Evolutionary conservation across 1,140 invertebrate species (phyloP).

Genomic region (Teleopsis dalmanni): DNA sequence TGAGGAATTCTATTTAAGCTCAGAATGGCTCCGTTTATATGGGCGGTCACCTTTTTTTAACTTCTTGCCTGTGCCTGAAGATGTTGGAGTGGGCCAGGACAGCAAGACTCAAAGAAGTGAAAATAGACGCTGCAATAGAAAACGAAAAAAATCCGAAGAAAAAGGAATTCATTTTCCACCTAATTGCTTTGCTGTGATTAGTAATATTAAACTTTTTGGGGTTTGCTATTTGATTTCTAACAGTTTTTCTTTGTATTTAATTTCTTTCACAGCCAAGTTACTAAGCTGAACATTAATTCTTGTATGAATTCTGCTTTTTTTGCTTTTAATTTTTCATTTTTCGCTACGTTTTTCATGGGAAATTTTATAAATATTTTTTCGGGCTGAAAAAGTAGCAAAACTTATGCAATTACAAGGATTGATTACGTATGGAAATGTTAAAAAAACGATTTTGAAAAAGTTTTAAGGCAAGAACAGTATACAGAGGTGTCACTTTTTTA

Average conservation of each 20-base stretch:
- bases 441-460: constrained; percentile 17
- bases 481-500: constrained; percentile 44
- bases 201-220: constrained; percentile 44
- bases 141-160: constrained; percentile 1
- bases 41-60: no score
- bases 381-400: no score
- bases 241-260: background rate
- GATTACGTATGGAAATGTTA: constrained; percentile 44
- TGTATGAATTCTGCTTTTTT: constrained; percentile 6
- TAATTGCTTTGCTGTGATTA: constrained; percentile 45
- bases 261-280: no score
- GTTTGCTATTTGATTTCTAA: constrained; percentile 3
- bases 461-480: constrained; percentile 21
- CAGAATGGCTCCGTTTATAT: no score
- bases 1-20: no score
- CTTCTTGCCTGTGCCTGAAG: no score
- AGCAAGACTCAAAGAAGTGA: no score
- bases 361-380: no score
- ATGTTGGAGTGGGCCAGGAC: no score
- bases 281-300: background rate
- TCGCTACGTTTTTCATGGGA: constrained; percentile 42
- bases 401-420: constrained; percentile 44
- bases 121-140: constrained; percentile 1
- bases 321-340: constrained; percentile 32
- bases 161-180: constrained; percentile 41